Evolutionary conservation across 1,140 invertebrate species (phyloP).

Genomic region (Papilio aristodemus): DNA sequence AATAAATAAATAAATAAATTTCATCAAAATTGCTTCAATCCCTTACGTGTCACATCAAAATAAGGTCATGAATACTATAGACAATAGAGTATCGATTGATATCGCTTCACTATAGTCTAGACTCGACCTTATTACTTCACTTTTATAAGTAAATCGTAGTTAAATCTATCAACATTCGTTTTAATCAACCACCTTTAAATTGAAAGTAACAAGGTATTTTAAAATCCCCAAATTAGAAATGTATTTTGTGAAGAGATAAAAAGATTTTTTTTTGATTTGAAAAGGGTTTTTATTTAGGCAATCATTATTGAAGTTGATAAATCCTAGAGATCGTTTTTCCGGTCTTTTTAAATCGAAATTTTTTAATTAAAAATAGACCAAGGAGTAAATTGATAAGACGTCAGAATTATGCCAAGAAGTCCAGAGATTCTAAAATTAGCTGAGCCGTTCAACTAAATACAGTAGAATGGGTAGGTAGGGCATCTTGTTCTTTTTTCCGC

Average conservation of each 20-base stretch:
- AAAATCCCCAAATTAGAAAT: neutral
- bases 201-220: neutral
- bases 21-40: no score
- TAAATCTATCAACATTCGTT: neutral
- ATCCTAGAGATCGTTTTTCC: neutral
- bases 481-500: no score
- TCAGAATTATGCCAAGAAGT: no score
- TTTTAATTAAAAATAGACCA: slow-evolving; percentile 4
- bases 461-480: no score
- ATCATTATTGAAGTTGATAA: neutral
- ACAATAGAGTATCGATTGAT: no score
- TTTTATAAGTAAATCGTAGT: neutral
- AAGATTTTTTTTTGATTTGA: slow-evolving; percentile 12
- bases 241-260: slow-evolving; percentile 5
- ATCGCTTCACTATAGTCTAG: no score
- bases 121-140: neutral
- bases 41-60: no score
- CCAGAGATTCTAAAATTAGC: no score
- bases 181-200: slow-evolving; percentile 1
- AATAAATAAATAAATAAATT: no score
- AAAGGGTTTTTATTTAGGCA: slow-evolving; percentile 14
- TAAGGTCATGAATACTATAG: no score
- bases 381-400: neutral
- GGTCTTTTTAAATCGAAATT: neutral
- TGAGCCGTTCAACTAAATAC: no score